phyloP scores from a whole-genome alignment of 2,113 vertebrate genomes.

The Ophthalmolycus amberensis region DNA sequence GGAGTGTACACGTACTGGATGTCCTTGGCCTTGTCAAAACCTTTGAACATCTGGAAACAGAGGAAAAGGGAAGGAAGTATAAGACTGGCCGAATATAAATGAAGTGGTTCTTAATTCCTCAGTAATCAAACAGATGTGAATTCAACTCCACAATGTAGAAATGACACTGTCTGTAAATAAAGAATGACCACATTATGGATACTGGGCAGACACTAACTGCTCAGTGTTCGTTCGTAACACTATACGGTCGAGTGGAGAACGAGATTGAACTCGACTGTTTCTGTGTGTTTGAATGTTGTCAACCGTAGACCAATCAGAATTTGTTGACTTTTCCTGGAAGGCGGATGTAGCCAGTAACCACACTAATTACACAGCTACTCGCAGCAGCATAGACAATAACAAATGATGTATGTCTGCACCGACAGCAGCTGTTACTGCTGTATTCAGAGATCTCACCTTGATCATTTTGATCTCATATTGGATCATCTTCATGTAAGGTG shows the following conservation, averaged over 20 bases:
- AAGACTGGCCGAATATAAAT: not conserved
- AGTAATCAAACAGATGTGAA: not conserved
- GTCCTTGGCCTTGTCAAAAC: constrained; percentile 90
- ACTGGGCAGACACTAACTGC: not conserved
- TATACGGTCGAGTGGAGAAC: not conserved
- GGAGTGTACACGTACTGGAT: constrained; percentile 93
- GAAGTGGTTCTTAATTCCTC: not conserved
- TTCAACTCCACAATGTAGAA: not conserved
- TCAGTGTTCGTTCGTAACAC: not conserved
- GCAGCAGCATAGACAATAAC: not conserved
- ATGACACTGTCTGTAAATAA: not conserved
- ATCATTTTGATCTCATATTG: constrained; percentile 96
- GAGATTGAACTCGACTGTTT: not conserved
- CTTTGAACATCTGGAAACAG: constrained; percentile 92
- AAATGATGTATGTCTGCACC: not conserved
- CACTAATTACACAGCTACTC: not conserved
- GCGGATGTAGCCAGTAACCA: not conserved
- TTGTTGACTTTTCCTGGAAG: not conserved
- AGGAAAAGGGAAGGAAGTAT: not conserved
- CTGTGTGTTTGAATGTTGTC: not conserved
- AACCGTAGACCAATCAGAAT: not conserved
- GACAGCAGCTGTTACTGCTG: constrained; percentile 15
- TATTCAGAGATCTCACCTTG: constrained; percentile 86
- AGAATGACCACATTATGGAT: not conserved
- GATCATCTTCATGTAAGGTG: constrained; percentile 90